These are phyloP conservation scores for Valencia hispanica DNA, from an alignment of 2,797 vertebrate genomes.

Conservation along the genomic window DNA sequence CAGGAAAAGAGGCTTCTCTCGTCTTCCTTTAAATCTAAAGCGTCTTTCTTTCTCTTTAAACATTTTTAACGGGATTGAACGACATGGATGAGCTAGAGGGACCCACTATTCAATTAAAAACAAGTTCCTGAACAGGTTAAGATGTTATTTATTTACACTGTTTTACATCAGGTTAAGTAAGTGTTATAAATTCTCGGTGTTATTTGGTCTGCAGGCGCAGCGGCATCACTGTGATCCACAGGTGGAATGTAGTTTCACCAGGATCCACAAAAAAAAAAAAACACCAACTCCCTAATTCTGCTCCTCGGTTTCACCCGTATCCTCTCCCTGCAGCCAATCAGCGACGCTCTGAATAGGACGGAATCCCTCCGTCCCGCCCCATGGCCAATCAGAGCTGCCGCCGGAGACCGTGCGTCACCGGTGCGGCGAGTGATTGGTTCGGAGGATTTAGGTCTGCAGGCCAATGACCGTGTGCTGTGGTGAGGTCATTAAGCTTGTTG, in stretches of 20 bases:
- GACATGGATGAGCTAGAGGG: neutral
- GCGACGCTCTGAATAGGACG: constrained; percentile 41
- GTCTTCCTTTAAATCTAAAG: constrained; percentile 6
- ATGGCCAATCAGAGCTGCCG: constrained; percentile 52
- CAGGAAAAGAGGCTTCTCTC: constrained; percentile 31
- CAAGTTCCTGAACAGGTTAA: neutral
- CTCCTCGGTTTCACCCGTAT: constrained; percentile 17
- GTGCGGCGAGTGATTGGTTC: constrained; percentile 76
- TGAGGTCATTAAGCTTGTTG: constrained; percentile 86
- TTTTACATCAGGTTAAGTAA: neutral
- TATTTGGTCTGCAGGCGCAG: neutral
- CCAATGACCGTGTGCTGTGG: constrained; percentile 80
- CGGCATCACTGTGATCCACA: constrained; percentile 41
- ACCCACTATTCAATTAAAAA: neutral
- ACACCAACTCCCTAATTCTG: constrained; percentile 60
- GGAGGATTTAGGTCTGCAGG: constrained; percentile 52
- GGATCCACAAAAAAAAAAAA: constrained; percentile 45
- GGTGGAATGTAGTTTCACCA: constrained; percentile 63
- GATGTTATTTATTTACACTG: neutral
- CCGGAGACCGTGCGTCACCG: constrained; percentile 78
- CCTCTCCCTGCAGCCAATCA: constrained; percentile 77
- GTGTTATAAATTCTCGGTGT: accelerated
- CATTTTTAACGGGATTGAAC: neutral
- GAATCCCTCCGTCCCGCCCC: constrained; percentile 68
- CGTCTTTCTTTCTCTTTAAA: constrained; percentile 19